A percentile compares a stretch with the other conserved stretches of the same genome.
Evolutionary conservation across 2,797 vertebrate species (phyloP).

Genomic region (Hydrophis major): DNA sequence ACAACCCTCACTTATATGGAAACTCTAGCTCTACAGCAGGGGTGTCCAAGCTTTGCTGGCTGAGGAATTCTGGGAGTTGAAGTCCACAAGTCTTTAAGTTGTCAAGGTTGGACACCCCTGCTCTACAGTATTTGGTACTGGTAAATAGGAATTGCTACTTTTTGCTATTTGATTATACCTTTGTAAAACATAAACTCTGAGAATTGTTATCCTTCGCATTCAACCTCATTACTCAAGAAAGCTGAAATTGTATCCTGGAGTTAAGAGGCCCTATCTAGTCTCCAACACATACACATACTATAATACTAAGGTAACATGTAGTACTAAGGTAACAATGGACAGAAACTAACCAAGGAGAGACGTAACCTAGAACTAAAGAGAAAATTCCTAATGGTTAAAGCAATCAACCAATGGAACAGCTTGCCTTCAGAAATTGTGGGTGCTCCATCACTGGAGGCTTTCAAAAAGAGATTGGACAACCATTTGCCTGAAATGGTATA

Average conservation of each 20-base stretch:
- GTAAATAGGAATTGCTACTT: background rate
- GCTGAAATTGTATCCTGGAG: background rate
- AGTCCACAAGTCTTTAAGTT: too few species aligned
- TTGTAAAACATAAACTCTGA: background rate
- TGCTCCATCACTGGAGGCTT: background rate
- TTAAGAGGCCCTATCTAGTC: background rate
- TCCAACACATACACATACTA: background rate
- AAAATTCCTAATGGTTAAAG: too few species aligned
- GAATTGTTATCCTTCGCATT: background rate
- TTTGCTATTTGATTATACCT: background rate
- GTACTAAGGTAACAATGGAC: too few species aligned
- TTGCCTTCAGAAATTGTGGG: background rate
- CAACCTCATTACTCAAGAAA: background rate
- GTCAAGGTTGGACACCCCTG: too few species aligned
- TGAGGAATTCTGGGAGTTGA: too few species aligned
- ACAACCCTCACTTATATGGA: background rate
- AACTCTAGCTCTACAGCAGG: background rate
- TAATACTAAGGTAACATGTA: too few species aligned
- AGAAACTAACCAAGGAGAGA: too few species aligned
- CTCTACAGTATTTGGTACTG: background rate
- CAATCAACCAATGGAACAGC: background rate
- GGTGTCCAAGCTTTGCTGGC: too few species aligned
- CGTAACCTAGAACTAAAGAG: too few species aligned
- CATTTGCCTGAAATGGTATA: background rate
- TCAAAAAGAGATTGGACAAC: too few species aligned